Base-by-base conservation (phyloP, 2,113 vertebrate species). In the Jacana jacana region DNA sequence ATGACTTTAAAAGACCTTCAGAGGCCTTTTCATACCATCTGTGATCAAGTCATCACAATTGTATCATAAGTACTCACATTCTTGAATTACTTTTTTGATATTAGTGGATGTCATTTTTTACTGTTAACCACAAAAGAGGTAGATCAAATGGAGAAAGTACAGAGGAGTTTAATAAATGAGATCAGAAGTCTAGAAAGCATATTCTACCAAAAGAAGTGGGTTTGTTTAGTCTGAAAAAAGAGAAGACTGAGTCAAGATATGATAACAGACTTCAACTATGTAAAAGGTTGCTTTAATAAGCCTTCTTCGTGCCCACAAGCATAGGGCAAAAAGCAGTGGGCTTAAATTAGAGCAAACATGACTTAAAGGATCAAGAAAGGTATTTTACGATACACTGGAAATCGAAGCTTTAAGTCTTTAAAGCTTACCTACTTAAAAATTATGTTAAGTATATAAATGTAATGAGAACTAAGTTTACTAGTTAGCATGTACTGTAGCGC, bases 221-320 rank as follows among this genome's bases (percentile, higher is more conserved):
- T 82, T 95, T 96, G 91, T 96, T 97, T 95, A 95, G 96, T 95
- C 95, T 97, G 57, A 92, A 91, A 55, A 70, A 44, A 58, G 55
- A 93, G 78, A 85, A 91, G 89, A 87, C 89, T 58, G 52, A 69
- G 22, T 55, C 80, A 87, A 89, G 81, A 95, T 88, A 95, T 73
- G 94, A 95, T 97, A 95, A 89, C 87, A 80, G 78, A 8, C 58
- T 88, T 87, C 78, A 95, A 65, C 86, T 92, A 44, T 95, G 93
- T 52, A 78, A 95, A 64, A 93, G 93, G 92, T 93, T 93, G 33
- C 18, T 81, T 61, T 40, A 93, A 54, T 70, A 91, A 78, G 55
- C 3, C 2, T 68, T 88, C 31, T 69, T 81, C 6, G 2, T 76
- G 70, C n/a, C 57, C 80, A 69, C 33, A 60, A 77, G 33, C 60